Evolutionary conservation across 2,797 vertebrate genomes (phyloP), one percentile per base, ranked within the genome.

Genomic region (Echeneis naucrates): DNA sequence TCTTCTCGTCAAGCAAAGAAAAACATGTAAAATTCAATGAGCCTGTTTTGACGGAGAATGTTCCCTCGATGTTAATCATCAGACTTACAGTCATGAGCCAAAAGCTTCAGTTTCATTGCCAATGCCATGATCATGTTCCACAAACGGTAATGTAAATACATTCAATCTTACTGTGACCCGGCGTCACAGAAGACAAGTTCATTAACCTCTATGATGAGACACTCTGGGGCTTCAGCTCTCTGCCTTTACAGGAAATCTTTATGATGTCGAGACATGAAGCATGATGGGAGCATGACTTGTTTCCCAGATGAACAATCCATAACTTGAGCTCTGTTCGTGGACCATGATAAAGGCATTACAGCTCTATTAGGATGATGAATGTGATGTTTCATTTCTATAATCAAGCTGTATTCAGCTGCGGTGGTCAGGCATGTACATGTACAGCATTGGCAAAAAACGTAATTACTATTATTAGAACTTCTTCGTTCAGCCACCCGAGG

Each of bases 121-220:
- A 58, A 1, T 38, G 37, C 27, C 3, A 3, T 12, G 17, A 40
- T 83, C 77, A 64, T 70, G 72, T 88, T 87, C 81, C 74, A 54
- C 44, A 64, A 74, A 63, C 55, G 50, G 45, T 70, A 73, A 86
- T 66, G 72, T 80, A 87, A 90, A 89, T 27, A 63, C 14, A 33
- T 61, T 83, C 30, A 78, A 78, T 85, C 72, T 73, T 35, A 23
- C 8, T 11, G 38, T 75, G 54, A 54, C 44, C 38, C 63, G 68
- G 70, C 45, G 26, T 45, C 60, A 54, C 26, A 59, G 61, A 73
- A 71, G 53, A 56, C 27, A 26, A 53, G 68, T 72, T 69, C 67
- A 67, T 57, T 82, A 60, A 80, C 65, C 17, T 55, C 47, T 17
- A 16, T 72, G 51, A 56, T 48, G 53, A 61, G 68, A 72, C 64